Conservation (phyloP, 2,888 invertebrate species). For the Andrena minutula region DNA sequence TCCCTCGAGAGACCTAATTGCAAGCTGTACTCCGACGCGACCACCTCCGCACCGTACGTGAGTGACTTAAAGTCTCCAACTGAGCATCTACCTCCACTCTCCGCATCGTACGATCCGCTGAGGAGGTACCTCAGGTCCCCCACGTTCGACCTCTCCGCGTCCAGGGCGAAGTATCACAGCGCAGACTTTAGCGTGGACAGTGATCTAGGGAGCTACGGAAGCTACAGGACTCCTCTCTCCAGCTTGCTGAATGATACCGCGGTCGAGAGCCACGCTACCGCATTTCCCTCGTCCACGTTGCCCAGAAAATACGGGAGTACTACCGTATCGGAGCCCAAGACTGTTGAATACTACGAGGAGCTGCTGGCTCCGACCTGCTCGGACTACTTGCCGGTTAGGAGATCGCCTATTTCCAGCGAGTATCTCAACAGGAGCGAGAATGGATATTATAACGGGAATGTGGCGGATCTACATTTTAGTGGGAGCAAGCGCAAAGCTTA, state of each 20-base stretch:
- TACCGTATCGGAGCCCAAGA: slow-evolving; percentile 74
- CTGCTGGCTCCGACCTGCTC: slow-evolving; percentile 77
- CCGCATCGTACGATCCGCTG: slow-evolving; percentile 77
- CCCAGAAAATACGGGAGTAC: slow-evolving; percentile 77
- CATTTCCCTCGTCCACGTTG: slow-evolving; percentile 65
- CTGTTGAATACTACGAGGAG: slow-evolving; percentile 82
- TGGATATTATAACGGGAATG: slow-evolving; percentile 78
- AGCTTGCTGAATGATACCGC: slow-evolving; percentile 58
- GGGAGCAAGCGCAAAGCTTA: slow-evolving; percentile 70
- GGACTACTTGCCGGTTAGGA: slow-evolving; percentile 75
- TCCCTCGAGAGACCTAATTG: slow-evolving; percentile 27
- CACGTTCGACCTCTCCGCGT: slow-evolving; percentile 69
- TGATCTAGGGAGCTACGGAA: slow-evolving; percentile 68
- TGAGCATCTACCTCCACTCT: slow-evolving; percentile 63
- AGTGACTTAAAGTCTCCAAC: slow-evolving; percentile 73
- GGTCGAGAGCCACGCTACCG: slow-evolving; percentile 62
- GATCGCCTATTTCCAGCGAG: slow-evolving; percentile 72
- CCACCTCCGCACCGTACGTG: neutral
- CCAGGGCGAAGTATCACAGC: slow-evolving; percentile 77
- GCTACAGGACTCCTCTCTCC: slow-evolving; percentile 69
- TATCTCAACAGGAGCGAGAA: slow-evolving; percentile 76
- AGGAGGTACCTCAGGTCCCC: slow-evolving; percentile 78
- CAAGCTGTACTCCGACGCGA: slow-evolving; percentile 20
- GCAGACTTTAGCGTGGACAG: slow-evolving; percentile 74
- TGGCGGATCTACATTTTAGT: slow-evolving; percentile 63